Conservation (phyloP, 1,140 invertebrate species). For the Pararge aegeria region DNA sequence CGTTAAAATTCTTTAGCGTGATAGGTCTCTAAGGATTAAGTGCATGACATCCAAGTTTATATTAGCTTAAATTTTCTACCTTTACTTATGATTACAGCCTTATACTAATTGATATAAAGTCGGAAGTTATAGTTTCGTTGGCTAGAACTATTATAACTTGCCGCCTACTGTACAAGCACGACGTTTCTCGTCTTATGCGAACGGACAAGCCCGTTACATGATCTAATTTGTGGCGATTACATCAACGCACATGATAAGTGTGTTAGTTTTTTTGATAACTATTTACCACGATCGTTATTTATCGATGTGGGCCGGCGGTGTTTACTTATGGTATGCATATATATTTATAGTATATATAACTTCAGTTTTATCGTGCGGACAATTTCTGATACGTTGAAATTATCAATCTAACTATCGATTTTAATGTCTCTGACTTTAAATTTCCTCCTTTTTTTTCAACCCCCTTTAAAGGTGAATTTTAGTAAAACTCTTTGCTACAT, state of each 20-base stretch:
- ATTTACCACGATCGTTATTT: constrained; percentile 31
- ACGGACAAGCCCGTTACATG: constrained; percentile 57
- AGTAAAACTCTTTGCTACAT: too few relatives aligned
- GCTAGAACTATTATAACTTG: neutral
- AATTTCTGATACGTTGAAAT: too few relatives aligned
- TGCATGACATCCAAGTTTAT: neutral
- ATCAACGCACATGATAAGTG: constrained; percentile 42
- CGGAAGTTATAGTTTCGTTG: neutral
- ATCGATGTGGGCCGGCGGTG: constrained; percentile 22
- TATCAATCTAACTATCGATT: too few relatives aligned
- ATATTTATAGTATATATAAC: too few relatives aligned
- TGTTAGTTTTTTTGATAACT: constrained; percentile 30
- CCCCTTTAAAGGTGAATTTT: too few relatives aligned
- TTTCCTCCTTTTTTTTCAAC: too few relatives aligned
- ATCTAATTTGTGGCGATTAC: constrained; percentile 49
- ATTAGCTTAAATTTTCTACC: neutral
- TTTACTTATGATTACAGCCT: neutral
- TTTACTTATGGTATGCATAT: constrained; percentile 13
- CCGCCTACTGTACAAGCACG: constrained; percentile 31
- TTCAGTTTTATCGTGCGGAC: too few relatives aligned
- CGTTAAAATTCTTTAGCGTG: too few relatives aligned
- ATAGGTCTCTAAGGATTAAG: too few relatives aligned
- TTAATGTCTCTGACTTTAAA: too few relatives aligned
- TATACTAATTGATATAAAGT: neutral
- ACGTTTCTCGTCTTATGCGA: constrained; percentile 46